Base-by-base conservation (phyloP, 1,140 invertebrate genomes). In the Ectropis grisescens region DNA sequence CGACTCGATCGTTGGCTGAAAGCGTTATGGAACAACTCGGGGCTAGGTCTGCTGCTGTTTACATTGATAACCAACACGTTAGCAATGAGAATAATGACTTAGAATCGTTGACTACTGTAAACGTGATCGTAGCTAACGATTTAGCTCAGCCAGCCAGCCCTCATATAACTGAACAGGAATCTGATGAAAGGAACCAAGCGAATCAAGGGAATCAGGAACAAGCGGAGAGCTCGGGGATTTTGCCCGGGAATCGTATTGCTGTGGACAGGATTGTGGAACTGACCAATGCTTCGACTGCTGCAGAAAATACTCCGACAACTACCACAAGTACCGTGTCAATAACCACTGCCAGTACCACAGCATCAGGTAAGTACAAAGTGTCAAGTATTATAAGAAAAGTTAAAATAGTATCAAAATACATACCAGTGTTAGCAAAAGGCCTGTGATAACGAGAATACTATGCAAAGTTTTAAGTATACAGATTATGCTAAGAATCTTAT, bases 21-120 rank as follows among this genome's bases (percentile, higher is more conserved):
- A 79, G 75, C 29, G 82, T 83, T 1, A 83, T 83, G 80, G 82
- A 83, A 50, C 80, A 78, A 1, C 56, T 83, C 0, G 82, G 80
- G 1, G 82, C 80, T 4, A 54, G 82, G 0, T 82, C 82, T 0
- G 76, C 76, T 0, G 67, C 72, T 1, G 79, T 82, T 2, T 82
- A 82, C 37, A 80, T 82, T 16, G 80, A 83, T 39, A 82, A 82
- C 34, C 59, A 70, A 0, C 72, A 78, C 12, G 47, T 66, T 1
- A 37, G 47, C 5, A 69, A 59, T 0, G 61, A 71, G 13, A 71
- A 66, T 16, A 53, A 66, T 0, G 78, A 81, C 22, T 58, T 83
- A 50, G 78, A 82, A 33, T 74, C 75, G 0, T 29, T 83, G 22
- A 82, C 80, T 0, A 83, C 75, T 10, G 82, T 83, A 6, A 82